Evolutionary conservation across 2,797 vertebrate genomes (phyloP).

Genomic region (Paguma larvata): DNA sequence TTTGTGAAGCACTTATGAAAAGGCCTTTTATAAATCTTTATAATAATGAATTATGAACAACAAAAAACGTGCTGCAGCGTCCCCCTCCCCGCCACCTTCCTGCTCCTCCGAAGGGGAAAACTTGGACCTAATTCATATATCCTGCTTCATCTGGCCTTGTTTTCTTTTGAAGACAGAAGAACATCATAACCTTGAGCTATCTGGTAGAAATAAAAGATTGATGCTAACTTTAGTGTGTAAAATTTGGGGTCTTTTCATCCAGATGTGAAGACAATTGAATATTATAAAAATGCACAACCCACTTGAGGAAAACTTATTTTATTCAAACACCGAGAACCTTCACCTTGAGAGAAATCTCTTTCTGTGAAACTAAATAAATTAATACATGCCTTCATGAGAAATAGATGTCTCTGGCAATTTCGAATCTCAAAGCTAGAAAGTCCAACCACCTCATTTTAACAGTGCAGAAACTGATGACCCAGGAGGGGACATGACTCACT

Average conservation of each 20-base stretch:
- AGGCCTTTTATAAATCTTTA: slow-evolving; percentile 66
- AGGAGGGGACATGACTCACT: not conserved
- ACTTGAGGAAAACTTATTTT: slow-evolving; percentile 65
- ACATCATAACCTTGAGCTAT: slow-evolving; percentile 80
- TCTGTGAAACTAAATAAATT: slow-evolving; percentile 69
- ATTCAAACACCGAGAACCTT: slow-evolving; percentile 64
- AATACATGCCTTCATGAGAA: slow-evolving; percentile 19
- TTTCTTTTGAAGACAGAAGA: slow-evolving; percentile 74
- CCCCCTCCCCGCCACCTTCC: not conserved
- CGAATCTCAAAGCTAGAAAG: not conserved
- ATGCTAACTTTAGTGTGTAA: slow-evolving; percentile 69
- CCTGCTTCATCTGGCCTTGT: slow-evolving; percentile 60
- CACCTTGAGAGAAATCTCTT: slow-evolving; percentile 53
- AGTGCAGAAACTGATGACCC: not conserved
- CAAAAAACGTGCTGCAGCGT: not conserved
- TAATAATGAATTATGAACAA: slow-evolving; percentile 70
- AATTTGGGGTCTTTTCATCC: slow-evolving; percentile 73
- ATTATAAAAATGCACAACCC: slow-evolving; percentile 22
- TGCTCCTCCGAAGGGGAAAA: not conserved
- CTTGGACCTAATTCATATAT: slow-evolving; percentile 24
- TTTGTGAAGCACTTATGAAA: slow-evolving; percentile 49
- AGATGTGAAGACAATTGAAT: slow-evolving; percentile 68
- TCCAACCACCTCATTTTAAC: not conserved
- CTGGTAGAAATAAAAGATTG: slow-evolving; percentile 78
- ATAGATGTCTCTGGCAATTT: slow-evolving; percentile 33